Conservation (phyloP, 2,113 vertebrate genomes). For the Illadopsis cleaveri region DNA sequence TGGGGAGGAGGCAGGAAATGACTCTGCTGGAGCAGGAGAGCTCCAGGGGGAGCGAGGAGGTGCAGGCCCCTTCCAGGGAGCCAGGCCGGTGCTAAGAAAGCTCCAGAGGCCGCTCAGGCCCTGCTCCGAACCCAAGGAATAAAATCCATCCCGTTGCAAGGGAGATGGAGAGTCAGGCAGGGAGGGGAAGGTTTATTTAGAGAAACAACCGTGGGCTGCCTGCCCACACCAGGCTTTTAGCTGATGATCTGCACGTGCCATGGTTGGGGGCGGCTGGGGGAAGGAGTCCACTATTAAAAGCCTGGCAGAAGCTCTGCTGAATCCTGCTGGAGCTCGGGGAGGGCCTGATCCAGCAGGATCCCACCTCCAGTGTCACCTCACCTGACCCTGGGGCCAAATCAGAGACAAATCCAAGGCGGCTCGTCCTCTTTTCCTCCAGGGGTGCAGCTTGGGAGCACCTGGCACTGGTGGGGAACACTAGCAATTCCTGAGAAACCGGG, state of each 20-base stretch:
- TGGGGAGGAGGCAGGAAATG: neutral
- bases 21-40: neutral
- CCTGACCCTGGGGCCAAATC: neutral
- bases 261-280: conserved; percentile 17
- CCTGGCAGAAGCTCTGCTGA: neutral
- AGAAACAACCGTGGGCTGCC: conserved; percentile 58
- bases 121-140: neutral
- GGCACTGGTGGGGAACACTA: neutral
- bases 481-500: neutral
- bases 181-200: conserved; percentile 62
- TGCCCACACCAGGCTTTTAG: conserved; percentile 64
- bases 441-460: neutral
- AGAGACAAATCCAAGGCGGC: neutral
- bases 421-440: neutral
- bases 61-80: neutral
- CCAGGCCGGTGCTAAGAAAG: neutral
- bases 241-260: conserved; percentile 53
- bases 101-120: neutral
- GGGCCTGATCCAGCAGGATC: neutral
- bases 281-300: conserved; percentile 41
- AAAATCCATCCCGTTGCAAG: neutral
- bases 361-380: neutral
- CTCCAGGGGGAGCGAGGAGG: neutral
- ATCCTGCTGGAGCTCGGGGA: neutral
- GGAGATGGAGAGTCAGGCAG: conserved; percentile 22